Conservation (phyloP, 2,888 invertebrate species). For the Cantharis rufa region DNA sequence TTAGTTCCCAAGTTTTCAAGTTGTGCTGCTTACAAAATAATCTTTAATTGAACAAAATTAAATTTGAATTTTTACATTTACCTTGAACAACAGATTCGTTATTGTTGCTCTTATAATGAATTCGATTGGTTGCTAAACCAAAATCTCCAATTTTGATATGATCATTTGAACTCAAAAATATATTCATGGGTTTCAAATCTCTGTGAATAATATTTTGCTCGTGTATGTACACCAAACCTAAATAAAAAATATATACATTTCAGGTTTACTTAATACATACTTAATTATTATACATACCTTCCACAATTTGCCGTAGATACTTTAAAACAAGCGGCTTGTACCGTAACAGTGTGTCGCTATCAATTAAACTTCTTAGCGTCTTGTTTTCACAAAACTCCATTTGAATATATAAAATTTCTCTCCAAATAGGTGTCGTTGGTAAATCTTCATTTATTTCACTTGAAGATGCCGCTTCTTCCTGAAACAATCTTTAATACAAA, state of each 20-base stretch:
- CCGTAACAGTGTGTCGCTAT: slow-evolving; percentile 72
- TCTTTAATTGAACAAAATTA: background rate
- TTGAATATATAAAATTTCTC: slow-evolving; percentile 80
- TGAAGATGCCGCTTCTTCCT: slow-evolving; percentile 36
- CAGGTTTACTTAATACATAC: no score
- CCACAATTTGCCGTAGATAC: slow-evolving; percentile 91
- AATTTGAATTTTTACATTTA: slow-evolving; percentile 38
- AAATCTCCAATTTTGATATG: slow-evolving; percentile 98
- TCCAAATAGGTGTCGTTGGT: background rate
- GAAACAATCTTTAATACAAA: slow-evolving; percentile 50
- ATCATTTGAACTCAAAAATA: slow-evolving; percentile 92
- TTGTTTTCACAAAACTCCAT: slow-evolving; percentile 99
- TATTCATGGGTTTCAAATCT: slow-evolving; percentile 87
- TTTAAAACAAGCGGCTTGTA: slow-evolving; percentile 86
- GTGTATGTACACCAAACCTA: slow-evolving; percentile 84
- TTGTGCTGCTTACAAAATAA: slow-evolving; percentile 59
- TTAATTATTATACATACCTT: slow-evolving; percentile 58
- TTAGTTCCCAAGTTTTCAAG: slow-evolving; percentile 41
- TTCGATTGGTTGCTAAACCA: slow-evolving; percentile 82
- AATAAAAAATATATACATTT: background rate
- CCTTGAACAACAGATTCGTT: background rate
- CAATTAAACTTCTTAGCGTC: slow-evolving; percentile 87
- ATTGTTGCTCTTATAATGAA: background rate
- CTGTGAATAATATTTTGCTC: slow-evolving; percentile 88
- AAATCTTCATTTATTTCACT: slow-evolving; percentile 4